phyloP scores from a whole-genome alignment of 2,113 vertebrate genomes.

The Paraplagusia blochii region DNA sequence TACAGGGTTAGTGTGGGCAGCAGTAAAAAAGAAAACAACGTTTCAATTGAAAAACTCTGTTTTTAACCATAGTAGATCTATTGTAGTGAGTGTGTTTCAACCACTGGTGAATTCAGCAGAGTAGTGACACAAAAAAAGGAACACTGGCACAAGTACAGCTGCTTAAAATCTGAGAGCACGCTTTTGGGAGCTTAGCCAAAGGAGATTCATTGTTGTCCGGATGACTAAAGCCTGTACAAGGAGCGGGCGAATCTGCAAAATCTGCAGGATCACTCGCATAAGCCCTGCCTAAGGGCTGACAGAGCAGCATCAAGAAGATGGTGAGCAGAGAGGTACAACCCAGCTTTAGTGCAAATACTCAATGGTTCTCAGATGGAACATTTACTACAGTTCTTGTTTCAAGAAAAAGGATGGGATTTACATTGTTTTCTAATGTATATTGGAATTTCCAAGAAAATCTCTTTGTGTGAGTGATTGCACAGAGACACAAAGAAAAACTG shows the following conservation, averaged over 20 bases:
- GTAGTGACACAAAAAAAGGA: background rate
- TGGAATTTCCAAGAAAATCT: too few relatives aligned
- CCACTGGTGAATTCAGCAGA: too few relatives aligned
- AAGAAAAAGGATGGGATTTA: too few relatives aligned
- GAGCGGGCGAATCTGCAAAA: constrained; percentile 4
- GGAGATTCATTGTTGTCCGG: constrained; percentile 1
- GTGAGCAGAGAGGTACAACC: constrained; percentile 1
- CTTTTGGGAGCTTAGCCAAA: background rate
- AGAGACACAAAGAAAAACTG: too few relatives aligned
- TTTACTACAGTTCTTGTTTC: too few relatives aligned
- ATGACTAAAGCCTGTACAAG: constrained; percentile 32
- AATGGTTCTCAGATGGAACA: background rate
- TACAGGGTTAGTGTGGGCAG: constrained; percentile 28
- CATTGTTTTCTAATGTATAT: too few relatives aligned
- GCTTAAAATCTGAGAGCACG: background rate
- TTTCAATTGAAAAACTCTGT: constrained; percentile 16
- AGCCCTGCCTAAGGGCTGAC: background rate
- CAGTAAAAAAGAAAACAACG: constrained; percentile 3
- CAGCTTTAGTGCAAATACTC: background rate
- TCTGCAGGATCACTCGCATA: constrained; percentile 15
- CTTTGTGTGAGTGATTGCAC: too few relatives aligned
- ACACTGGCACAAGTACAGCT: background rate
- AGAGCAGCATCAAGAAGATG: background rate
- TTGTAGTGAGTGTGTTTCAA: too few relatives aligned
- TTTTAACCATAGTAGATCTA: constrained; percentile 13